Evolutionary conservation across 2,888 invertebrate species (phyloP), one percentile per base, ranked within the genome.

Genomic region (Harpalus rufipes): DNA sequence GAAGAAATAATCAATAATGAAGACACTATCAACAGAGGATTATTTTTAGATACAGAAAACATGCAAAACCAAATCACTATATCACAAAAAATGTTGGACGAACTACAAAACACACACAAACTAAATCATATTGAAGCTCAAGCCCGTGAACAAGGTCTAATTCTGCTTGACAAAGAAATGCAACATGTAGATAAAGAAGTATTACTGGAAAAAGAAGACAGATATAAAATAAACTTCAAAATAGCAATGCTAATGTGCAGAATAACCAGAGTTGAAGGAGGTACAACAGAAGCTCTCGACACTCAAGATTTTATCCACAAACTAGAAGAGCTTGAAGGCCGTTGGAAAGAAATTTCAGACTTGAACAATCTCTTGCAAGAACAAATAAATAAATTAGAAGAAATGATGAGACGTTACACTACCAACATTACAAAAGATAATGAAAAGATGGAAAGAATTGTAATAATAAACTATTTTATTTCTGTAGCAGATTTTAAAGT

Each of bases 1-100:
- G 93, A 94, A 88, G 92, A 93, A 32, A 93, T 95, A 89, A 90
- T 94, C 16, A 93, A 93, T 91, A 92, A 91, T 63, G 93, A 93
- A 87, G 92, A 93, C 87, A 91, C 91, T 14, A 92, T 91, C 87
- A 91, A 92, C n/a, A 91, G 88, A 61, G 90, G 91, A 51, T 84
- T 93, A 83, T 90, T 91, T 0, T 83, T 88, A 65, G 93, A 92
- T 87, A 91, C 92, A 80, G 92, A 92, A 87, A 90, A 92, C 61
- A 90, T 93, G 5, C 92, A 93, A 91, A 92, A 92, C 79, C 91
- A 92, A 87, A 90, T 92, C 0, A 93, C 92, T 86, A 88, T 91
- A 18, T 92, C 92, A 85, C 92, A 92, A 87, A 92, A 92, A 87
- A 91, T 91, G 78, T 88, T 92, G 5, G 87, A 91, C 1, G 90